Percentiles rank a stretch among this genome's conserved stretches.
Evolutionary conservation across 1,140 invertebrate genomes (phyloP).

Genomic region (Cydia strobilella): DNA sequence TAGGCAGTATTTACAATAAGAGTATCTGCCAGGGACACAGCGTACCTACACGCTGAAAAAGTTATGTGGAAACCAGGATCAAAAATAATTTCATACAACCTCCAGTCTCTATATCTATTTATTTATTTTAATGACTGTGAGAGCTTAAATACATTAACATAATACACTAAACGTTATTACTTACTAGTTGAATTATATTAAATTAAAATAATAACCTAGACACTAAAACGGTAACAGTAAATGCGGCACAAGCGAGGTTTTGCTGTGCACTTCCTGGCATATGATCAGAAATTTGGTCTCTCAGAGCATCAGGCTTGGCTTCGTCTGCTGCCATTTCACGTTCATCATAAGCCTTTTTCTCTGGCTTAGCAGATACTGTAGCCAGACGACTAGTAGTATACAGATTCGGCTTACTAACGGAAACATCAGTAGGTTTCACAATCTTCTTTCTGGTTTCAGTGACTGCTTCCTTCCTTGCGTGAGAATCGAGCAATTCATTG

Average conservation of each 20-base stretch:
- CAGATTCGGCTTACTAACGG: conserved; percentile 1
- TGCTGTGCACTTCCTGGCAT: conserved; percentile 41
- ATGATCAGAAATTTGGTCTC: background rate
- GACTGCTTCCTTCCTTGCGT: background rate
- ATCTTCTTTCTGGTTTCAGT: background rate
- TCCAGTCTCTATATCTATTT: conserved; percentile 42
- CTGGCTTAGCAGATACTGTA: conserved; percentile 68
- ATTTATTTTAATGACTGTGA: conserved; percentile 74
- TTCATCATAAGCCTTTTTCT: conserved; percentile 46
- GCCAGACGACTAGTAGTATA: conserved; percentile 62
- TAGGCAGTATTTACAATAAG: too few relatives aligned
- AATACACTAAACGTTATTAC: conserved; percentile 48
- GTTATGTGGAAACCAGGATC: background rate
- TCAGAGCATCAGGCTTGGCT: conserved; percentile 53
- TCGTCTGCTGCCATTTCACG: conserved; percentile 66
- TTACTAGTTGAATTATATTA: conserved; percentile 39
- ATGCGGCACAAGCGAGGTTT: conserved; percentile 42
- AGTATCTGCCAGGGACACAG: too few relatives aligned
- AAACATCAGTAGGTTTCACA: conserved; percentile 17
- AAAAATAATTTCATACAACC: conserved; percentile 36
- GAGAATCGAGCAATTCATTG: conserved; percentile 18
- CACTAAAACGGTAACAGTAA: conserved; percentile 46
- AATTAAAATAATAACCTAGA: conserved; percentile 46
- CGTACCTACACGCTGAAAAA: too few relatives aligned
- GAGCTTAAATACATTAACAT: conserved; percentile 50